phyloP scores from a whole-genome alignment of 2,888 invertebrate genomes.

The Bugula neritina region DNA sequence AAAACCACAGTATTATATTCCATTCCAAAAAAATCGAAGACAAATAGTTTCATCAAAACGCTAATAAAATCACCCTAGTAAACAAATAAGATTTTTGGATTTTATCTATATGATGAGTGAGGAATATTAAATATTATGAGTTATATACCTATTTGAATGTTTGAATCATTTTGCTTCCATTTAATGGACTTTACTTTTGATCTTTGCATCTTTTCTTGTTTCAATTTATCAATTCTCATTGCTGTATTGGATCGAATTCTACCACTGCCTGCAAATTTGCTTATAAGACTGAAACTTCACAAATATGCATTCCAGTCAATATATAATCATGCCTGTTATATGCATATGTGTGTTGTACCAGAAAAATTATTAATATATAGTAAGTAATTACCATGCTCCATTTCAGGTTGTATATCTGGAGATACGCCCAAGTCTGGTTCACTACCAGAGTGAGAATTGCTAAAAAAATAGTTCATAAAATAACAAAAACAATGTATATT shows the following conservation, averaged over 20 bases:
- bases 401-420: conserved; percentile 70
- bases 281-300: too few species aligned
- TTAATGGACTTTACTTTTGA: conserved; percentile 50
- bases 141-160: background rate
- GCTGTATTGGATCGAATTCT: conserved; percentile 80
- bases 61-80: too few species aligned
- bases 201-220: conserved; percentile 68
- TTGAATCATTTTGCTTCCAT: conserved; percentile 36
- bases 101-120: background rate
- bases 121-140: background rate
- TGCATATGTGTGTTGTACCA: too few species aligned
- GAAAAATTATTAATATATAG: too few species aligned
- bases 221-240: conserved; percentile 79
- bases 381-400: conserved; percentile 48
- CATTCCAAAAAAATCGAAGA: background rate
- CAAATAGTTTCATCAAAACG: too few species aligned
- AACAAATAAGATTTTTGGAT: too few species aligned
- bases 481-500: background rate
- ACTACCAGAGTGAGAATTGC: conserved; percentile 1
- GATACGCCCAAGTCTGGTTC: conserved; percentile 54
- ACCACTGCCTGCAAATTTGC: conserved; percentile 48
- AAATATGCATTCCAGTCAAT: too few species aligned
- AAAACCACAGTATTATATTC: background rate
- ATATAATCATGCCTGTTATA: too few species aligned
- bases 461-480: background rate